Conservation (phyloP, 2,888 invertebrate genomes). For the Rhopalosiphum nymphaeae region DNA sequence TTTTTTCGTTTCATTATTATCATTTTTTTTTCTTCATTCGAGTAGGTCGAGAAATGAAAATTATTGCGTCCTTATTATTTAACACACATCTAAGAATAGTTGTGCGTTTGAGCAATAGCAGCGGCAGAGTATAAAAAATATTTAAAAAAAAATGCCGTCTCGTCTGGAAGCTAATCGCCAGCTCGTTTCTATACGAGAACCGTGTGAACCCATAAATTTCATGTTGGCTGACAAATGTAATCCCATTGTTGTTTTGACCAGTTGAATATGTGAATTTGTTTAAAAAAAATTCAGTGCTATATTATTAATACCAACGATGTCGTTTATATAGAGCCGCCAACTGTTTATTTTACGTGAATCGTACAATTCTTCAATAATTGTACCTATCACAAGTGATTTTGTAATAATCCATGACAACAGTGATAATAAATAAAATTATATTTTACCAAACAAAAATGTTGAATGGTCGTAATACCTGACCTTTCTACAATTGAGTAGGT, state of each 20-base stretch:
- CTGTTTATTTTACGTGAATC: not conserved
- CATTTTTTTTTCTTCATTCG: slow-evolving; percentile 2
- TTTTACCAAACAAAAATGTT: slow-evolving; percentile 6
- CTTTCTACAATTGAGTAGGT: not conserved
- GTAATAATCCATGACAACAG: not conserved
- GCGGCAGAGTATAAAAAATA: slow-evolving; percentile 43
- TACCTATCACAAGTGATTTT: not conserved
- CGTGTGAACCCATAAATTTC: slow-evolving; percentile 60
- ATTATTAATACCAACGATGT: not conserved
- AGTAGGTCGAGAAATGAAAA: slow-evolving; percentile 52
- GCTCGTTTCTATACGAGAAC: slow-evolving; percentile 25
- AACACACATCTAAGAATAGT: slow-evolving; percentile 40
- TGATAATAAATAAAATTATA: not conserved
- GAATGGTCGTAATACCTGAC: not conserved
- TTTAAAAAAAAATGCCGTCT: slow-evolving; percentile 43
- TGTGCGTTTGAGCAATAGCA: slow-evolving; percentile 30
- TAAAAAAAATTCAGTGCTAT: slow-evolving; percentile 8
- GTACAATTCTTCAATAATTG: slow-evolving; percentile 27
- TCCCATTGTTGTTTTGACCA: slow-evolving; percentile 50
- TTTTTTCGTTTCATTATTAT: slow-evolving; percentile 10
- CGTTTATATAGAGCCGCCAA: not conserved
- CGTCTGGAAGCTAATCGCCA: slow-evolving; percentile 43
- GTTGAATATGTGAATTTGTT: slow-evolving; percentile 23
- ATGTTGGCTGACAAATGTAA: not conserved
- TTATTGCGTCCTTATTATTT: slow-evolving; percentile 57